Base-by-base conservation (phyloP, 30 jellyfish, hydroid and myxozoan genomes). In the Hydractinia echinata region DNA sequence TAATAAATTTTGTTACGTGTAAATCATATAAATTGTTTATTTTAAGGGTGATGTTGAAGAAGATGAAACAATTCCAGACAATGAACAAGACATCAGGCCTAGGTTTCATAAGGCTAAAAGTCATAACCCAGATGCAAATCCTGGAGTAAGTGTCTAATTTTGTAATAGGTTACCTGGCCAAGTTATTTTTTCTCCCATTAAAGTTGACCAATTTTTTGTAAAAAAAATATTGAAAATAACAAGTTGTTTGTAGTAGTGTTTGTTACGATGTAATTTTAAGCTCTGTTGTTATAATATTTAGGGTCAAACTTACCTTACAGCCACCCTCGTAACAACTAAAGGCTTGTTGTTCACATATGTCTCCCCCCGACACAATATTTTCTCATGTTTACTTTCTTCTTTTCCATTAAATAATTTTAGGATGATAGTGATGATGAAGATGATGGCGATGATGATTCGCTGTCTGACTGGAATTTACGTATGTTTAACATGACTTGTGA, bases 81-180 rank as follows among this genome's bases (percentile, higher is more conserved):
- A 90, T 82, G 99, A 93, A 62, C 99, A 93, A 81, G 99, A 93
- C 70, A 93, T 93, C 55, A 86, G 95, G 49, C 99, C 99, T 16
- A 30, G 96, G 61, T 93, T 93, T 72, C 99, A 93, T 77, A 93
- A 93, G 73, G 79, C 99, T 5, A 87, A 88, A 76, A 86, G 92
- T 7, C 99, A 93, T 69, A 85, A 91, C 79, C 88, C 94, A 10
- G 96, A 86, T 55, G 96, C 95, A 61, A 30, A 30, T 30, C 44
- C 44, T 0, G 84, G 87, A 50, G 87, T 61, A 71, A 71, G 60
- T 51, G 11, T 10, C 18, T 68, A 15, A 30, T 16, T 11, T 11
- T 15, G 39, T 68, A 68, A 11, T 30, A 10, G 44, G 44, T 30
- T 30, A 30, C 44, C 44, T 30, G 1, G 44, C 44, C 44, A 30